These are phyloP conservation scores for Cephus pygmeus DNA, from an alignment of 2,888 invertebrate species.

Conservation along the genomic window DNA sequence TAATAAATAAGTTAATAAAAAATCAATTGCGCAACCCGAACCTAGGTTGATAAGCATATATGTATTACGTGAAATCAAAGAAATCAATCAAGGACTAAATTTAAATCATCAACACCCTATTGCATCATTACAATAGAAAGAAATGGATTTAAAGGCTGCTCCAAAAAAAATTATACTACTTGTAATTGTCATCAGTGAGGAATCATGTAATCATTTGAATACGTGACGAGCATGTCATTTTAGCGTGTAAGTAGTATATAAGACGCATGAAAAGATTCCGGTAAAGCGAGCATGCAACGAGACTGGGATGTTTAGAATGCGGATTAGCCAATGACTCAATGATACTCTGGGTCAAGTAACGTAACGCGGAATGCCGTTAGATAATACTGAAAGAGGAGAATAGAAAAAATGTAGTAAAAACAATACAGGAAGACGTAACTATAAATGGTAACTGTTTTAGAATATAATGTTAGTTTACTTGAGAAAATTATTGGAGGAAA, in stretches of 20 bases:
- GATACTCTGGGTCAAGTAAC: not conserved
- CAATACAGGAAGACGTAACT: not conserved
- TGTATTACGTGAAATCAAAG: not conserved
- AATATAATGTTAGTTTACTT: not conserved
- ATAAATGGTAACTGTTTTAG: not conserved
- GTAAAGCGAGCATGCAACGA: conserved; percentile 12
- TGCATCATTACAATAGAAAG: not conserved
- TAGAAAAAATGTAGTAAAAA: not conserved
- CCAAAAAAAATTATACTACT: not conserved
- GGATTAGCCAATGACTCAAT: conserved; percentile 19
- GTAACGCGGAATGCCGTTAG: not conserved
- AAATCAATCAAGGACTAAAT: not conserved
- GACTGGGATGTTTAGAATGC: conserved; percentile 10
- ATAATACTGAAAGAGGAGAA: not conserved
- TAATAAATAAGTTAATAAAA: not conserved
- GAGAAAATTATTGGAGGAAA: not conserved
- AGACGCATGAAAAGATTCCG: conserved; percentile 27
- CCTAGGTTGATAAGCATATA: not conserved
- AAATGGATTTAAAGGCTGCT: not conserved
- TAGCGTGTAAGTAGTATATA: conserved; percentile 22
- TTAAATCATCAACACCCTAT: not conserved
- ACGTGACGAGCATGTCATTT: conserved; percentile 17
- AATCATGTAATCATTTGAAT: not conserved
- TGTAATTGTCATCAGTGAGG: not conserved
- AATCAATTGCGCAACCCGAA: not conserved